phyloP scores from a whole-genome alignment of 2,888 invertebrate genomes.

The Trilocha varians region DNA sequence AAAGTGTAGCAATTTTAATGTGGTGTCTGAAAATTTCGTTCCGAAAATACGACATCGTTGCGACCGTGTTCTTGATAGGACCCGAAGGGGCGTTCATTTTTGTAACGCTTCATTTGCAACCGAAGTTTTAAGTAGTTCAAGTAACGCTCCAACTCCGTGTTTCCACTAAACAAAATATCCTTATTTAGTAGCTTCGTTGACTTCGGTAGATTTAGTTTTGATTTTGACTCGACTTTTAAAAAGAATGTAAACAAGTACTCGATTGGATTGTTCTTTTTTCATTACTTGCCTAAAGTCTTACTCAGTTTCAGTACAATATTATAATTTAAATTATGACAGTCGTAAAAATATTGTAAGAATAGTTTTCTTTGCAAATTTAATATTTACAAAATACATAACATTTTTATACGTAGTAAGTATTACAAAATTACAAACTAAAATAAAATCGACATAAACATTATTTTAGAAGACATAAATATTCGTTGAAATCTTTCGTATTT shows the following conservation, averaged over 20 bases:
- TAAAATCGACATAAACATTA: too few relatives aligned
- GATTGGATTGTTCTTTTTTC: too few relatives aligned
- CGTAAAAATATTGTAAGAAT: too few relatives aligned
- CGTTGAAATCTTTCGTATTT: slow-evolving; percentile 38
- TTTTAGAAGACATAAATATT: slow-evolving; percentile 28
- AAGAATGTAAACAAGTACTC: too few relatives aligned
- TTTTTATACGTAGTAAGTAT: too few relatives aligned
- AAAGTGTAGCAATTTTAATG: not conserved
- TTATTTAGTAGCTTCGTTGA: slow-evolving; percentile 27
- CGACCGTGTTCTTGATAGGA: slow-evolving; percentile 21
- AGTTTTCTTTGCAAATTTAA: too few relatives aligned
- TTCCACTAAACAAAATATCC: slow-evolving; percentile 37
- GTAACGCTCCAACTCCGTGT: slow-evolving; percentile 37
- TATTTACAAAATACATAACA: too few relatives aligned
- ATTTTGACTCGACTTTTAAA: too few relatives aligned
- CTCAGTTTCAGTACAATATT: too few relatives aligned
- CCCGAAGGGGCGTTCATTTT: slow-evolving; percentile 43
- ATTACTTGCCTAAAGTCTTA: too few relatives aligned
- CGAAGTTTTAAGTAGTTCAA: slow-evolving; percentile 55
- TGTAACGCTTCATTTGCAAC: slow-evolving; percentile 60
- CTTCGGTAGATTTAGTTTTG: too few relatives aligned
- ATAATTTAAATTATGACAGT: too few relatives aligned
- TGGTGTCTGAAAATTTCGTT: slow-evolving; percentile 9
- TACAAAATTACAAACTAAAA: slow-evolving; percentile 10
- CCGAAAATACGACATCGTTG: slow-evolving; percentile 20